phyloP scores from a whole-genome alignment of 1,140 invertebrate genomes.

The Neomicropteryx cornuta region DNA sequence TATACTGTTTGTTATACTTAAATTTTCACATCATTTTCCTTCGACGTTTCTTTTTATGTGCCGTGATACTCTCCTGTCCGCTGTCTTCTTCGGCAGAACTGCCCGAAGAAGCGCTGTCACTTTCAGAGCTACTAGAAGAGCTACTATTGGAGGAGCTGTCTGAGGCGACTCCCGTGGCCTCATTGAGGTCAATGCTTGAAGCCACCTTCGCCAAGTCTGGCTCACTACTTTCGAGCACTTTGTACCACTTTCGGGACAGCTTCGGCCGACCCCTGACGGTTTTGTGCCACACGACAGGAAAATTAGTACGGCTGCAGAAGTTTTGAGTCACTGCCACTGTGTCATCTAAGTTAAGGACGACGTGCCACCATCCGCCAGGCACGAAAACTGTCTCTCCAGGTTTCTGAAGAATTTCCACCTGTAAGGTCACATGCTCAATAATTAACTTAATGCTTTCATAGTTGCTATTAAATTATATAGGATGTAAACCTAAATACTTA shows the following conservation, averaged over 20 bases:
- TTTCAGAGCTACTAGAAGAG: conserved; percentile 68
- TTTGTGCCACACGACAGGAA: conserved; percentile 97
- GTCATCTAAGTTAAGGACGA: conserved; percentile 91
- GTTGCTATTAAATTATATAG: too few species aligned
- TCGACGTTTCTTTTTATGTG: conserved; percentile 77
- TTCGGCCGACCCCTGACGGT: conserved; percentile 92
- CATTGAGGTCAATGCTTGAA: conserved; percentile 74
- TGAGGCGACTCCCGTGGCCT: conserved; percentile 84
- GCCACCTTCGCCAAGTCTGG: conserved; percentile 77
- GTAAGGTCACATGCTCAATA: too few species aligned
- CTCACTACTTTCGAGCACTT: conserved; percentile 58
- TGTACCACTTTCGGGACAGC: conserved; percentile 78
- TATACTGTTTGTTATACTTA: too few species aligned
- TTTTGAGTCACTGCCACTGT: conserved; percentile 98
- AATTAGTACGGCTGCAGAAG: conserved; percentile 92
- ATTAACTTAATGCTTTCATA: too few species aligned
- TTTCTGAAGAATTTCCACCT: conserved; percentile 92
- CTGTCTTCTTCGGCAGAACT: conserved; percentile 56
- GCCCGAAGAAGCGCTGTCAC: conserved; percentile 48
- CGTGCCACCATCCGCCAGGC: conserved; percentile 98
- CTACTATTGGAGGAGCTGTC: conserved; percentile 89
- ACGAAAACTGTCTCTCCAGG: conserved; percentile 98
- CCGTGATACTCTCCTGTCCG: conserved; percentile 78
- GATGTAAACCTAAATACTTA: too few species aligned
- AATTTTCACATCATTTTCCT: too few species aligned